These are phyloP conservation scores for Enteromius mattozi DNA, from an alignment of 2,797 vertebrate species.

Conservation along the genomic window DNA sequence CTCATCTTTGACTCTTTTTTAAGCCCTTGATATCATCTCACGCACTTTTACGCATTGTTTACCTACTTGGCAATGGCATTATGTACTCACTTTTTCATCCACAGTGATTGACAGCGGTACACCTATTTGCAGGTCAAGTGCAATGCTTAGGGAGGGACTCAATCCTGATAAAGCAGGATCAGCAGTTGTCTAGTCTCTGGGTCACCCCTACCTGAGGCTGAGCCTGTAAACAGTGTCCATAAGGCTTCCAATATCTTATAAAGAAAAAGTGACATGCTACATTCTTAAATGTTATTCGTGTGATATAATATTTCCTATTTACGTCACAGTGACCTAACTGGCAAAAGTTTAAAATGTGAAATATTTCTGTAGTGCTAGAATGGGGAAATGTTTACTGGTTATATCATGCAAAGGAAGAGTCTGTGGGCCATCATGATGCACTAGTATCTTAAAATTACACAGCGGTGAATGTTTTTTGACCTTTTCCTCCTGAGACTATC, in stretches of 20 bases:
- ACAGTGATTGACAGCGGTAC: slow-evolving; percentile 12
- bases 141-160: not conserved
- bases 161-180: slow-evolving; percentile 35
- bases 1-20: not conserved
- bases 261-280: not conserved
- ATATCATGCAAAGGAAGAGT: slow-evolving; percentile 30
- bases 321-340: slow-evolving; percentile 1
- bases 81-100: not conserved
- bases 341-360: not conserved
- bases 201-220: slow-evolving; percentile 19
- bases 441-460: slow-evolving; percentile 34
- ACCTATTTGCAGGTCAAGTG: slow-evolving; percentile 16
- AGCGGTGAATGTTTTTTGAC: slow-evolving; percentile 54
- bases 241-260: not conserved
- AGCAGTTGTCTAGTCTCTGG: slow-evolving; percentile 5
- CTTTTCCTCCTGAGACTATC: slow-evolving; percentile 48
- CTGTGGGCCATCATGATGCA: slow-evolving; percentile 22
- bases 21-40: not conserved
- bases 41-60: not conserved
- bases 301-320: not conserved
- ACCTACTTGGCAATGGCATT: not conserved
- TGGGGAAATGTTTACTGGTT: slow-evolving; percentile 24
- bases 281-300: not conserved
- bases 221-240: not conserved
- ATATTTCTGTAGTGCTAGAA: slow-evolving; percentile 2